Percentiles rank a stretch among this genome's conserved stretches.
phyloP scores from a whole-genome alignment of 2,888 invertebrate genomes.

The Nemotelus pantherinus region DNA sequence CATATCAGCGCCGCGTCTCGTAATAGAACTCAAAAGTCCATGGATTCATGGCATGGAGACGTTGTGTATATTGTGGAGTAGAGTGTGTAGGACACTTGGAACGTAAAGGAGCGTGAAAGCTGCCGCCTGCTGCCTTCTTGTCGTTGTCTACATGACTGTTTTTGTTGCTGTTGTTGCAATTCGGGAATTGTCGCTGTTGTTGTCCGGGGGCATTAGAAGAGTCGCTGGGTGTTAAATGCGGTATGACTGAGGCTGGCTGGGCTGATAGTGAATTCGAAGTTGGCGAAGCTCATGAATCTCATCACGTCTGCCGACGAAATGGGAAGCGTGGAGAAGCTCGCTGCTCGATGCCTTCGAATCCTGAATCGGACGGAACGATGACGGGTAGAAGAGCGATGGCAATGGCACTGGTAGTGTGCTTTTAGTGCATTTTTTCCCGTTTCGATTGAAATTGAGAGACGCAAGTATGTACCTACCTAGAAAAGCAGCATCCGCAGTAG shows the following conservation, averaged over 20 bases:
- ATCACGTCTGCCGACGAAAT: slow-evolving; percentile 2
- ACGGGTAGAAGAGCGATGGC: slow-evolving; percentile 14
- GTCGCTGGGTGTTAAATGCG: slow-evolving; percentile 32
- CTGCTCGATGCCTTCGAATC: slow-evolving; percentile 23
- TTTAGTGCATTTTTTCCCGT: slow-evolving; percentile 39
- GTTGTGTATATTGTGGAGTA: slow-evolving; percentile 17
- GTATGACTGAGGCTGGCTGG: slow-evolving; percentile 28
- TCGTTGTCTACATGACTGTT: slow-evolving; percentile 17
- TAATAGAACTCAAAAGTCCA: slow-evolving; percentile 36
- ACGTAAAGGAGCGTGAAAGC: slow-evolving; percentile 30
- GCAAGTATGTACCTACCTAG: slow-evolving; percentile 33
- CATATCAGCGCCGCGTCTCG: slow-evolving; percentile 25
- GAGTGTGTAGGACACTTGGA: slow-evolving; percentile 28
- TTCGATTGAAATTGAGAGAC: slow-evolving; percentile 40
- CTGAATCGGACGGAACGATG: slow-evolving; percentile 22
- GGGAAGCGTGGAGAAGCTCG: slow-evolving; percentile 6
- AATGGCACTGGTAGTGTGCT: slow-evolving; percentile 27
- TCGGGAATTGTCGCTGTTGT: background rate
- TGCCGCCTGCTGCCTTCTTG: slow-evolving; percentile 25
- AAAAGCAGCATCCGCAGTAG: background rate
- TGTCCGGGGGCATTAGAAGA: slow-evolving; percentile 20
- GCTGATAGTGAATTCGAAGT: slow-evolving; percentile 35
- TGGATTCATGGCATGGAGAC: slow-evolving; percentile 26
- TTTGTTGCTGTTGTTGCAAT: slow-evolving; percentile 26
- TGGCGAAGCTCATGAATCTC: slow-evolving; percentile 18